Evolutionary conservation across 1,140 invertebrate species (phyloP).

Genomic region (Drosophila saltans): DNA sequence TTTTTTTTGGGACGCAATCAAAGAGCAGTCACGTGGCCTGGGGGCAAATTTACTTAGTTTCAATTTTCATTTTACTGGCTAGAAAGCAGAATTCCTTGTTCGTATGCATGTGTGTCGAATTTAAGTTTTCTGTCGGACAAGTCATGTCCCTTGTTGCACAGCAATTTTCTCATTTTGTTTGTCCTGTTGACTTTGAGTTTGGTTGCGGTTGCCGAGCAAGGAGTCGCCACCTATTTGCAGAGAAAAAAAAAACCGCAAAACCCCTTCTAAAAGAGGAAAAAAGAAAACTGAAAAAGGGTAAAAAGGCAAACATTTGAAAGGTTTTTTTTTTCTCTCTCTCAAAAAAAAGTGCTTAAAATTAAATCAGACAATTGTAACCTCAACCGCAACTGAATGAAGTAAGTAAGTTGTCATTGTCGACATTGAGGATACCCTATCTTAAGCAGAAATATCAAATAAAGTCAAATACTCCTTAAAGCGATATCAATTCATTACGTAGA

Average conservation of each 20-base stretch:
- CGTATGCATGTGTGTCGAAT: background rate
- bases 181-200: constrained; percentile 5
- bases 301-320: too few species aligned
- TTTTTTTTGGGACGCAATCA: background rate
- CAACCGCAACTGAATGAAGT: too few species aligned
- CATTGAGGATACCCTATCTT: too few species aligned
- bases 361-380: too few species aligned
- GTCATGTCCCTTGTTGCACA: background rate
- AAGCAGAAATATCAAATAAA: too few species aligned
- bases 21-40: constrained; percentile 2
- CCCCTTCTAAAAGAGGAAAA: background rate
- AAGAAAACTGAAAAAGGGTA: background rate
- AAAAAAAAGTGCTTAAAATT: background rate
- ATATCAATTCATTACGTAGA: too few species aligned
- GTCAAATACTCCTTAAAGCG: too few species aligned
- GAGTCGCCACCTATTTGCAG: too few species aligned
- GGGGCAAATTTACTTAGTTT: constrained; percentile 1
- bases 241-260: background rate
- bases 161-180: constrained; percentile 13
- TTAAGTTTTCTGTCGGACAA: background rate
- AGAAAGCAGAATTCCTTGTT: background rate
- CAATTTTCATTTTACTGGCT: background rate
- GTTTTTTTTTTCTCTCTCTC: too few species aligned
- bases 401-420: too few species aligned
- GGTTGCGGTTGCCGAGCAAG: background rate